A percentile compares a stretch with the other conserved stretches of the same genome.
phyloP scores from a whole-genome alignment of 92 coral and sea anemone species.

The Isaurus tuberculatus region DNA sequence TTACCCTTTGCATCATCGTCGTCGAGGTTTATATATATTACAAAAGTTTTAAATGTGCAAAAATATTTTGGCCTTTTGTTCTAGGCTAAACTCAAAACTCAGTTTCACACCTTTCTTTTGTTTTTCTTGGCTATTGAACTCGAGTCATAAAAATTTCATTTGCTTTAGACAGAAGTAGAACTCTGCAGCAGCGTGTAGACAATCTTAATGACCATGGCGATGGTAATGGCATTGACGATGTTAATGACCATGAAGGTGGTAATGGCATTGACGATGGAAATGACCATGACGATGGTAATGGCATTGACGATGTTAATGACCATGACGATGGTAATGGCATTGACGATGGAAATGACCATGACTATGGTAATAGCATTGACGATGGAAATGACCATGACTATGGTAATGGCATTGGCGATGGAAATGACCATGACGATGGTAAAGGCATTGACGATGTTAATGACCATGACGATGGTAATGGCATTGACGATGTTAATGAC shows the following conservation, averaged over 20 bases:
- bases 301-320: background rate
- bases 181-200: background rate
- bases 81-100: too few relatives aligned
- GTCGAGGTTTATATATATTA: too few relatives aligned
- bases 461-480: background rate
- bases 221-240: background rate
- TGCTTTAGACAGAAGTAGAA: too few relatives aligned
- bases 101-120: too few relatives aligned
- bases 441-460: background rate
- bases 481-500: too few relatives aligned
- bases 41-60: too few relatives aligned
- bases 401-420: background rate
- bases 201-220: background rate
- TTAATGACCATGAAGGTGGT: background rate
- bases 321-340: background rate
- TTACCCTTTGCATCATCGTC: too few relatives aligned
- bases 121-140: too few relatives aligned
- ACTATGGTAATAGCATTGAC: background rate
- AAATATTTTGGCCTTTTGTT: too few relatives aligned
- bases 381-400: background rate
- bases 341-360: background rate
- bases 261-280: background rate
- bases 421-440: too few relatives aligned
- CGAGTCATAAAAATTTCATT: too few relatives aligned
- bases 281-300: background rate